Base-by-base conservation (phyloP, 2,888 invertebrate species). In the Eupithecia abbreviata region DNA sequence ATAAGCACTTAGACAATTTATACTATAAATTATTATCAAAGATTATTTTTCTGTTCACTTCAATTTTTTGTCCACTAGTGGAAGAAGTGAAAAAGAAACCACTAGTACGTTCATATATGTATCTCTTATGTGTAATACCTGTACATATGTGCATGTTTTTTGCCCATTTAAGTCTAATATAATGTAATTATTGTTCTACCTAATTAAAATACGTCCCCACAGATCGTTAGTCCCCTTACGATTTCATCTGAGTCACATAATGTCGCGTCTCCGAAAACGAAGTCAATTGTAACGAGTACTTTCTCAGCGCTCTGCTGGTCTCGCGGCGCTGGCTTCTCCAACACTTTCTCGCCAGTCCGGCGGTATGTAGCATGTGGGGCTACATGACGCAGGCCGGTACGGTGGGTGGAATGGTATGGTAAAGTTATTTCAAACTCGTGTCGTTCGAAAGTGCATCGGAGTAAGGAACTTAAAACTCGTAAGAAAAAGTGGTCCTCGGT, bases 341-440 rank as follows among this genome's bases (percentile, higher is more conserved):
- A 42, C 77, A 77, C 77, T 77, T 77, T 77, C 77, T 73, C 73
- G 76, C 55, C 47, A 43, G 45, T 41, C 49, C n/a, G 73, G 55
- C 69, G 3, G 58, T 18, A 62, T 12, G 10, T 9, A 62, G 62
- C 62, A 12, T 4, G 30, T 18, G 12, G 58, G 12, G 58, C 5
- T n/a, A 55, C 55, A 55, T n/a, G 55, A 55, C 7, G 12, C 65
- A 65, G 51, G 51, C 6, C 15, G 12, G 30, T n/a, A 10, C 65
- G 51, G 51, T 15, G 15, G 12, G 30, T 62, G 30, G 41, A 55
- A 55, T 55, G 55, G 42, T 72, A 62, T 43, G 58, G 5, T 10
- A 10, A 15, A 71, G 67, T 51, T 68, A 67, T 73, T 73, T 51
- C 42, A 58, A 73, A 74, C 55, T 55, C 7, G 55, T 55, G 51